phyloP scores from a whole-genome alignment of 1,140 invertebrate genomes.

The Drosophila lacertosa region DNA sequence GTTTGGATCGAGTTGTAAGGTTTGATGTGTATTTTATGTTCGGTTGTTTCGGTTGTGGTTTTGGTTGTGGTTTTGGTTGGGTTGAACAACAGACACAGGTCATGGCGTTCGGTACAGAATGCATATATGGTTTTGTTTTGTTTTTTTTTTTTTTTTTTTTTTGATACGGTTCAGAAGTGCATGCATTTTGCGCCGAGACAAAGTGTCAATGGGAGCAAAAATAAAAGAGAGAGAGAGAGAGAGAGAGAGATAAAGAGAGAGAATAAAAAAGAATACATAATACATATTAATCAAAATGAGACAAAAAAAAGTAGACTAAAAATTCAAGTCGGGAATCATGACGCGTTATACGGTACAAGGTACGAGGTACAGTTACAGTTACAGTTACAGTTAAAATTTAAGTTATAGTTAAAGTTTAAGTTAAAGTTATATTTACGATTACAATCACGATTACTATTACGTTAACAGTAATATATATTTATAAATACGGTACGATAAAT shows the following conservation, averaged over 20 bases:
- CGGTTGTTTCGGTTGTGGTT: constrained; percentile 10
- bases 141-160: constrained; percentile 31
- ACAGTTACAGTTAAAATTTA: constrained; percentile 39
- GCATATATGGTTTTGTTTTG: constrained; percentile 39
- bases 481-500: constrained; percentile 55
- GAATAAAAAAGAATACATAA: constrained; percentile 61
- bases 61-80: constrained; percentile 46
- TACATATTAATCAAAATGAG: constrained; percentile 76
- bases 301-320: constrained; percentile 44
- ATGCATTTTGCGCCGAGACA: constrained; percentile 75
- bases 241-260: constrained; percentile 68
- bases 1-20: constrained; percentile 33
- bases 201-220: constrained; percentile 67
- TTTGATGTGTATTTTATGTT: constrained; percentile 36
- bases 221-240: constrained; percentile 69
- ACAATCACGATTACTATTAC: constrained; percentile 24
- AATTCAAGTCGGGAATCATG: constrained; percentile 39
- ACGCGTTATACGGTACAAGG: constrained; percentile 62
- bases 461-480: constrained; percentile 14
- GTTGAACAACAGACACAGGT: constrained; percentile 53
- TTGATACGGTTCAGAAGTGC: constrained; percentile 52
- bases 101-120: constrained; percentile 71
- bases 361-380: constrained; percentile 54
- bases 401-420: constrained; percentile 39
- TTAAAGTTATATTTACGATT: constrained; percentile 40